These are phyloP conservation scores for Centruroides vittatus DNA, from an alignment of 1,140 invertebrate species.

Conservation along the genomic window DNA sequence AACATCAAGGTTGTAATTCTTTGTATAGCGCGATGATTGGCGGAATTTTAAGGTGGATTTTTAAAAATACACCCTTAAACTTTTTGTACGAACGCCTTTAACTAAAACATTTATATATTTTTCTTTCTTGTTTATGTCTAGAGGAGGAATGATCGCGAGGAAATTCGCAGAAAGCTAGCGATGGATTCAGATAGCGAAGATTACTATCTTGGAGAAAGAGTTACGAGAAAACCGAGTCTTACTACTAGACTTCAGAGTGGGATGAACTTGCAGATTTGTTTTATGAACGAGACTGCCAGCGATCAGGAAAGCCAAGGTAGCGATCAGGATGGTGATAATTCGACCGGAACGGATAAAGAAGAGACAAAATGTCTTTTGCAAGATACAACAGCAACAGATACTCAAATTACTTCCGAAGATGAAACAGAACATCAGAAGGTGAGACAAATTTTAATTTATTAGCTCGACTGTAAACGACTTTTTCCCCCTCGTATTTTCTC, in stretches of 20 bases:
- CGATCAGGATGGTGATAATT: background rate
- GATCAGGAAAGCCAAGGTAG: constrained; percentile 32
- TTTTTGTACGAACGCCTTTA: background rate
- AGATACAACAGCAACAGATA: too few species aligned
- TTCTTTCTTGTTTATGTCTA: background rate
- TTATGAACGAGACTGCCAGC: constrained; percentile 82
- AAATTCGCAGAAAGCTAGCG: constrained; percentile 71
- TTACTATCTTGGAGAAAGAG: constrained; percentile 37
- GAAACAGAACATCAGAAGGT: too few species aligned
- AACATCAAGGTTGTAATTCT: too few species aligned
- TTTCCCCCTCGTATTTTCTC: too few species aligned
- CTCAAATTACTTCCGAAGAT: too few species aligned
- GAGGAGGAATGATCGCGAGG: constrained; percentile 62
- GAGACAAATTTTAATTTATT: too few species aligned
- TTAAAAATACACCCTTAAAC: too few species aligned
- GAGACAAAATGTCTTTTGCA: too few species aligned
- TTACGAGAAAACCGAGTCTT: constrained; percentile 64
- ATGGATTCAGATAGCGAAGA: constrained; percentile 71
- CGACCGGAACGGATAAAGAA: too few species aligned
- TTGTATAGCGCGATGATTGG: too few species aligned
- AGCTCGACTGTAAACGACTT: too few species aligned
- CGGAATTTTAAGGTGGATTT: too few species aligned
- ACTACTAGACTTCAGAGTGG: constrained; percentile 68
- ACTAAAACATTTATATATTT: background rate
- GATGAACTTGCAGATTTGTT: constrained; percentile 87